Conservation (phyloP, 2,888 invertebrate genomes). For the Mesorhabditis sp. region DNA sequence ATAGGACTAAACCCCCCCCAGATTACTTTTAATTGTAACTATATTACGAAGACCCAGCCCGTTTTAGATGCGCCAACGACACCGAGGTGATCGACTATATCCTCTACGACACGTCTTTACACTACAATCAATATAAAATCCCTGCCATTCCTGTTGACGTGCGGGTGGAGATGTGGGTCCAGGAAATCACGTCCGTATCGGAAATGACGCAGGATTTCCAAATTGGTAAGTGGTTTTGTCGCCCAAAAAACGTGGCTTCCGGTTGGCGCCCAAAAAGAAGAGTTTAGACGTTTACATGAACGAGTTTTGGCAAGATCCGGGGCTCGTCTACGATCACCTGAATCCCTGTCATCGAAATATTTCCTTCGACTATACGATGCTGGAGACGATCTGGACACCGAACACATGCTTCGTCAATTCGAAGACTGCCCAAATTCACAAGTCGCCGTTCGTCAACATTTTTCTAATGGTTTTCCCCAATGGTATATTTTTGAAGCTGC, state of each 20-base stretch:
- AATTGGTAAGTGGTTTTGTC: conserved; percentile 35
- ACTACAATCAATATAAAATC: conserved; percentile 52
- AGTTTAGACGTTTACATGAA: conserved; percentile 57
- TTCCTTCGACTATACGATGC: conserved; percentile 54
- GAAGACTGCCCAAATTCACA: conserved; percentile 55
- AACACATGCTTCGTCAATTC: conserved; percentile 57
- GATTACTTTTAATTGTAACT: too few relatives aligned
- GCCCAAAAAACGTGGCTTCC: too few relatives aligned
- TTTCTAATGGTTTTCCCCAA: conserved; percentile 58
- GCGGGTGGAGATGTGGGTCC: conserved; percentile 56
- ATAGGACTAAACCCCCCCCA: too few relatives aligned
- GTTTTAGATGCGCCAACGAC: conserved; percentile 52
- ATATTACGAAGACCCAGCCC: background rate
- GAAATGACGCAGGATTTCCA: conserved; percentile 58
- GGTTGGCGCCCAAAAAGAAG: too few relatives aligned
- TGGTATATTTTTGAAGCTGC: conserved; percentile 24
- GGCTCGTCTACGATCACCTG: conserved; percentile 49
- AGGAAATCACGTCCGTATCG: conserved; percentile 56
- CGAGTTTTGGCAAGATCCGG: conserved; percentile 58
- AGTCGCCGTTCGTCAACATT: conserved; percentile 56
- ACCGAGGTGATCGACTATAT: conserved; percentile 56
- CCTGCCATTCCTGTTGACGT: conserved; percentile 52
- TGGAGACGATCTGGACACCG: conserved; percentile 53
- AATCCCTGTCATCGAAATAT: conserved; percentile 57
- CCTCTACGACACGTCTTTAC: conserved; percentile 42